Evolutionary conservation across 2,113 vertebrate species (phyloP), one percentile per base, ranked within the genome.

Genomic region (Asarcornis scutulata): DNA sequence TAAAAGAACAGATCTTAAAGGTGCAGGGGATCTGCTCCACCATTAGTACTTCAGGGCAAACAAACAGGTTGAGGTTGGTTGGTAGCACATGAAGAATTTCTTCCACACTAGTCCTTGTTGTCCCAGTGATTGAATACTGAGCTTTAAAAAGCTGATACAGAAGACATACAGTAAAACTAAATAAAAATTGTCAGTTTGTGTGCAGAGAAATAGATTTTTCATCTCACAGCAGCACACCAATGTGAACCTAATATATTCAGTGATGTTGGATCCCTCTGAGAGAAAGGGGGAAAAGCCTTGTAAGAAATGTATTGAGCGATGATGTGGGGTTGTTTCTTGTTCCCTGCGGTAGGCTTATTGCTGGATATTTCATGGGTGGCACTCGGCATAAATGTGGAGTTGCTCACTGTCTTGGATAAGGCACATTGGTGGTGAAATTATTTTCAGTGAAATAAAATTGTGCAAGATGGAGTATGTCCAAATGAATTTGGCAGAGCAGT

Each of bases 321-420:
- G 48, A 4, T 62, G 3, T 6, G n/a, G 42, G 11, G 67, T 21
- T 16, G 0, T 69, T 85, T 79, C 46, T 66, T 94, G 84, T 93
- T 96, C 44, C 75, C 80, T 82, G 60, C 59, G 79, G 53, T 75
- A 36, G 50, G 55, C 52, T 89, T 94, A n/a, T 67, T 95, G 82
- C 67, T 96, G 71, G 34, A n/a, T 89, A 46, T 96, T 96, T 95
- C 77, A 82, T n/a, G 36, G 48, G 21, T 86, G 93, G 71, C 64
- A 73, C 3, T 86, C 26, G 29, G 93, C 76, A 34, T 13, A 62
- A 73, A 64, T 20, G 10, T 66, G 44, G 62, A 82, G 76, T 88
- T 95, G 75, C 44, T 92, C 55, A 36, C 69, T 46, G 63, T 67
- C 84, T 79, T 71, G 25, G 34, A 40, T 83, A 77, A 90, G 76